Conservation (phyloP, 2,113 vertebrate species). For the Butastur rufipennis region DNA sequence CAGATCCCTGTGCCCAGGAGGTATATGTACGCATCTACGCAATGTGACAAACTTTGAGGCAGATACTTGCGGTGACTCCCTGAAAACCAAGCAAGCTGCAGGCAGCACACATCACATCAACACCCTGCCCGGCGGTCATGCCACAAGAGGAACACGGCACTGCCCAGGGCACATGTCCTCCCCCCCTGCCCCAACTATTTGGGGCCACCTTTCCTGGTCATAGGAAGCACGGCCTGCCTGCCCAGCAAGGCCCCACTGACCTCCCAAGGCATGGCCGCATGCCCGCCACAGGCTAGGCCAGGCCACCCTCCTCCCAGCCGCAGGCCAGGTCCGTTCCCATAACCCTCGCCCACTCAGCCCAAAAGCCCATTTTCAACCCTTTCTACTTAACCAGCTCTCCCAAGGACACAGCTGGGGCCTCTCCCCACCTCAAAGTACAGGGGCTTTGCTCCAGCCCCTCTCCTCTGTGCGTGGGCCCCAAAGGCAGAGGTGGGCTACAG, state of each 20-base stretch:
- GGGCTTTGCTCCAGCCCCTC: not conserved
- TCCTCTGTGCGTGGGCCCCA: no score
- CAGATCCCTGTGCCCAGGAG: not conserved
- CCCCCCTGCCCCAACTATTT: not conserved
- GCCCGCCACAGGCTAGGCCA: not conserved
- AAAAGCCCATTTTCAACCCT: not conserved
- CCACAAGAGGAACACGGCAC: not conserved
- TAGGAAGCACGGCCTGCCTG: not conserved
- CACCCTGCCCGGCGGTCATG: rapidly evolving
- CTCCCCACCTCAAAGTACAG: rapidly evolving
- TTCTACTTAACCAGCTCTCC: not conserved
- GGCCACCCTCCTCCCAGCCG: not conserved
- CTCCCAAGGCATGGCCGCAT: rapidly evolving
- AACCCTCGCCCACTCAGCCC: not conserved
- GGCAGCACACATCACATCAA: rapidly evolving
- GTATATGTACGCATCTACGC: no score
- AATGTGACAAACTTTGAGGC: not conserved
- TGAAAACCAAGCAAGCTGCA: not conserved
- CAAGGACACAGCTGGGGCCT: not conserved
- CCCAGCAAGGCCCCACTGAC: not conserved
- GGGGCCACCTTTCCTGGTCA: not conserved
- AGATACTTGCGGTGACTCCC: not conserved
- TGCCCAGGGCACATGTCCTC: rapidly evolving
- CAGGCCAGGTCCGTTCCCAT: no score
- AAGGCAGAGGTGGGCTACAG: not conserved